phyloP scores from a whole-genome alignment of 2,888 invertebrate species.

The Acanthoscelides obtectus region DNA sequence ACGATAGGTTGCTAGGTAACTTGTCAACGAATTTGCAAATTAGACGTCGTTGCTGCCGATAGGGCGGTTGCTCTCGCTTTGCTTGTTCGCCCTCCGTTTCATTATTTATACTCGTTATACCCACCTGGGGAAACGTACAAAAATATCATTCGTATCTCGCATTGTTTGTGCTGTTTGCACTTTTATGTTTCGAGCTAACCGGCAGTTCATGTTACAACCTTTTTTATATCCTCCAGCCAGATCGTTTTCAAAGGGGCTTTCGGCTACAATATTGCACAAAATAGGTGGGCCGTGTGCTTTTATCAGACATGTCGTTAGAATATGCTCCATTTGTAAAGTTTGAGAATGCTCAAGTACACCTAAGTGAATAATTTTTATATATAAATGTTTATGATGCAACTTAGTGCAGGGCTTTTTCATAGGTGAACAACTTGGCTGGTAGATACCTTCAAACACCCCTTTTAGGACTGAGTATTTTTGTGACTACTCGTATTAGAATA shows the following conservation, averaged over 20 bases:
- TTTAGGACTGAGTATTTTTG: too few relatives aligned
- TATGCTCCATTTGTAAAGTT: too few relatives aligned
- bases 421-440: too few relatives aligned
- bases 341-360: too few relatives aligned
- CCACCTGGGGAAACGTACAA: background rate
- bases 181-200: background rate
- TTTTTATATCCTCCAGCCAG: background rate
- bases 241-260: background rate
- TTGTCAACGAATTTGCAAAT: background rate
- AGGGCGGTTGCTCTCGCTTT: background rate
- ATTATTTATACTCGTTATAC: background rate
- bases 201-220: background rate
- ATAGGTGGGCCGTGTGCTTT: background rate
- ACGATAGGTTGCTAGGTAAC: background rate
- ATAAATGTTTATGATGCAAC: too few relatives aligned
- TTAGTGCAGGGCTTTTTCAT: too few relatives aligned
- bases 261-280: background rate
- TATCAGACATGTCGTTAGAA: too few relatives aligned
- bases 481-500: too few relatives aligned
- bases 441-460: too few relatives aligned
- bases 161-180: background rate
- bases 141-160: background rate
- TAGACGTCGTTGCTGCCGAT: background rate
- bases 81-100: background rate
- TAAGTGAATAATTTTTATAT: too few relatives aligned